Evolutionary conservation across 2,888 invertebrate species (phyloP), one percentile per base, ranked within the genome.

Genomic region (Cerastis leucographa): DNA sequence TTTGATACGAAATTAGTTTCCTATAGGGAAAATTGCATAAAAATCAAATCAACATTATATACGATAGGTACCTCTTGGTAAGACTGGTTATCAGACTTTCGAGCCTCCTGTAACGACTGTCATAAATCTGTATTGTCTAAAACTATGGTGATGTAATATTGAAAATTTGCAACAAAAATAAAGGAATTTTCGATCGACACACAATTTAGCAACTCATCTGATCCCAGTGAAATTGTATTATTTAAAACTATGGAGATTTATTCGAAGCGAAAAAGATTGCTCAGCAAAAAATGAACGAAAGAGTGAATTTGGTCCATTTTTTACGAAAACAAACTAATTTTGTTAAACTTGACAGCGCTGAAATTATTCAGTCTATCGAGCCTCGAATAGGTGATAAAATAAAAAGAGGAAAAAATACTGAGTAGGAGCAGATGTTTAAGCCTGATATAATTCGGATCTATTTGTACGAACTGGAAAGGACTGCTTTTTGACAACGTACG

Each of bases 171-270:
- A 8, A 25, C 14, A 8, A 25, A 14, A 14, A 17, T 8, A 4
- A n/a, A 42, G 17, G 42, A 42, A 17, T 42, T 64, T 64, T 22
- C 8, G 73, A 74, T 68, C 72, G 56, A 59, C 46, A 83, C 54
- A 25, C 40, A 25, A 74, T 74, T 84, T 59, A 67, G 14, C 61
- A 70, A 76, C 64, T 71, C 61, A 68, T 25, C 56, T 54, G 54
- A 51, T 61, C 54, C 6, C 12, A 44, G 19, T 72, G 25, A 51
- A 82, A 51, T 44, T 51, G 14, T 68, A 42, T 62, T 73, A 62
- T 56, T 80, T 49, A 25, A 22, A 72, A 80, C 35, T 46, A 46
- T 54, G 11, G 22, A 51, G 56, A 51, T 71, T 49, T 42, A 77
- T 72, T 65, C 14, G 17, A 59, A 51, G 5, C 22, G 7, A 79